Percentiles rank a stretch among this genome's conserved stretches.
phyloP scores from a whole-genome alignment of 2,888 invertebrate genomes.

The Sepiola atlantica region DNA sequence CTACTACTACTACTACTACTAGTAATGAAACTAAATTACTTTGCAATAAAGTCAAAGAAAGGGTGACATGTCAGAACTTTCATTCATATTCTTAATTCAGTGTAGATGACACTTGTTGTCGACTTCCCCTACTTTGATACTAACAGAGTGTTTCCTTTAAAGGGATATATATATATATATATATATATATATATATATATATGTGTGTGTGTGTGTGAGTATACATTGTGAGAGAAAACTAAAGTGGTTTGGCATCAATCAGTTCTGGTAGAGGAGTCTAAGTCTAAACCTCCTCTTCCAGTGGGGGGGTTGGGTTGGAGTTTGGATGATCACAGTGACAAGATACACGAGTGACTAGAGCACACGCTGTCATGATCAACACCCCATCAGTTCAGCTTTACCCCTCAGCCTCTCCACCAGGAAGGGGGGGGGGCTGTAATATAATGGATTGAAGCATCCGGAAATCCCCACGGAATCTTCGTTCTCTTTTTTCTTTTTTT shows the following conservation, averaged over 20 bases:
- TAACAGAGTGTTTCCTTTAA: background rate
- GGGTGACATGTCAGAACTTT: background rate
- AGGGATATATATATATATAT: conserved; percentile 32
- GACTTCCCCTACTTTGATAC: background rate
- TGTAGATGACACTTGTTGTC: background rate
- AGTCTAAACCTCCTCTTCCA: background rate
- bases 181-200: conserved; percentile 6
- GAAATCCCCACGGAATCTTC: background rate
- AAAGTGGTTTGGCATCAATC: conserved; percentile 9
- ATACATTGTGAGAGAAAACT: background rate
- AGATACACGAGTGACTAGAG: background rate
- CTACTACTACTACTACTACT: background rate
- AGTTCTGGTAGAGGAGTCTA: background rate
- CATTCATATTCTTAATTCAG: background rate
- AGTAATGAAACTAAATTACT: too few species aligned
- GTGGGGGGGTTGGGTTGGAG: background rate
- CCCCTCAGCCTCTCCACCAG: background rate
- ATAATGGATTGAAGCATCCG: background rate
- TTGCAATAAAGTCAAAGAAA: background rate
- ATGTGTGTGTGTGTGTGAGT: background rate
- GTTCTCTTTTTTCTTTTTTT: background rate
- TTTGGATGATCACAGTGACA: background rate
- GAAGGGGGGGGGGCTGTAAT: background rate
- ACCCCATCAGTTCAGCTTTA: too few species aligned
- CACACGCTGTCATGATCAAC: background rate